Evolutionary conservation across 2,888 invertebrate species (phyloP), one percentile per base, ranked within the genome.

Genomic region (Escarpia spicata): DNA sequence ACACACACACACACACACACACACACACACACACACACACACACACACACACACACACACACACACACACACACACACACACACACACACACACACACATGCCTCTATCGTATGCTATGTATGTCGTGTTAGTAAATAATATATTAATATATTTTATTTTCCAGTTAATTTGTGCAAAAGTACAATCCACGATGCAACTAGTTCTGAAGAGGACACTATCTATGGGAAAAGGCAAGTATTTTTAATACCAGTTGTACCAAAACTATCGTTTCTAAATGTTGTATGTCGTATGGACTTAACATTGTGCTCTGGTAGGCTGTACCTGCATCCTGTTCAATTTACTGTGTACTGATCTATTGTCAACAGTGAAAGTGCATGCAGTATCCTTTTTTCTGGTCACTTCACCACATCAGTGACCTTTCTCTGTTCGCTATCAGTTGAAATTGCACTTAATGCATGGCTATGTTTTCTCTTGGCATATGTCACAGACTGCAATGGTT

Each of bases 171-270:
- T 96, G 99, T 90, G 98, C 98, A 96, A 98, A 98, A 95, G 98
- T 98, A 0, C 97, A 98, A 91, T 98, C 98, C 43, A 98, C 98
- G 0, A 96, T 99, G 95, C 98, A 98, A 95, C 97, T 97, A 91
- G 98, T 99, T 92, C 97, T 99, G n/a, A 97, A 97, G 93, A 97
- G 98, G 93, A 99, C 99, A 0, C 97, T 98, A 92, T 96, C 97
- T 45, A 97, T 97, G 96, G 98, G 97, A 9, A 96, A 97, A 97
- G 94, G 96, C 96, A 94, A 94, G 93, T 75, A 75, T 75, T 75
- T 26, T 26, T 75, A n/a, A 26, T 26, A 75, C 26, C n/a, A n/a
- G 75, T 75, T 75, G n/a, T 26, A 75, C 75, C 19, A 75, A 75
- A 75, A 75, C n/a, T 75, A 75, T 75, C 3, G 75, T 75, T 19